These are phyloP conservation scores for Lasioglossum oenotherae DNA, from an alignment of 2,888 invertebrate genomes.

Conservation along the genomic window DNA sequence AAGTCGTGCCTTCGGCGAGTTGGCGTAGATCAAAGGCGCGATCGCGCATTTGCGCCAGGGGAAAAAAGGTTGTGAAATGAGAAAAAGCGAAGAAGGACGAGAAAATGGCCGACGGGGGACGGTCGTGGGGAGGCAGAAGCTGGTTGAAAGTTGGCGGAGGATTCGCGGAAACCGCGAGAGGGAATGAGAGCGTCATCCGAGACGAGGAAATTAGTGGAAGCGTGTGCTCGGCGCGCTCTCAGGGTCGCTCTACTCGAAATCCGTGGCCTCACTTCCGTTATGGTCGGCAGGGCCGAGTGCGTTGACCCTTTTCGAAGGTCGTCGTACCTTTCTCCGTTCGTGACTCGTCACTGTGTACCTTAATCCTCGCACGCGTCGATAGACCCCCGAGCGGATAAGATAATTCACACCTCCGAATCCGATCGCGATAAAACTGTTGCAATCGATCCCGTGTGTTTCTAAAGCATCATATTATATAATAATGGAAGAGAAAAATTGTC, in stretches of 20 bases:
- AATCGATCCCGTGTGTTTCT: not conserved
- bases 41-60: not conserved
- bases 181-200: not conserved
- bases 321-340: constrained; percentile 70
- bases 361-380: constrained; percentile 48
- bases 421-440: not conserved
- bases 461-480: too few species aligned
- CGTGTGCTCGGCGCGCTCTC: constrained; percentile 43
- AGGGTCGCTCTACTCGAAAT: constrained; percentile 73
- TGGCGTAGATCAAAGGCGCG: not conserved
- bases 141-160: not conserved
- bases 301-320: constrained; percentile 73
- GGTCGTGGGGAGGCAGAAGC: not conserved
- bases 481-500: too few species aligned
- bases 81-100: not conserved
- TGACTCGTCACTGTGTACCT: constrained; percentile 61
- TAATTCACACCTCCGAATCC: constrained; percentile 44
- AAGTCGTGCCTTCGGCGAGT: not conserved
- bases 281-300: constrained; percentile 58
- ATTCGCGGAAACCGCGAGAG: not conserved
- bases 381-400: constrained; percentile 43
- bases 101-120: not conserved
- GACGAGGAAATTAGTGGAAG: constrained; percentile 37
- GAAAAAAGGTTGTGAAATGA: not conserved
- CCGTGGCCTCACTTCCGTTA: constrained; percentile 70